Conservation (phyloP, 2,888 invertebrate genomes). For the Alcis repandata region DNA sequence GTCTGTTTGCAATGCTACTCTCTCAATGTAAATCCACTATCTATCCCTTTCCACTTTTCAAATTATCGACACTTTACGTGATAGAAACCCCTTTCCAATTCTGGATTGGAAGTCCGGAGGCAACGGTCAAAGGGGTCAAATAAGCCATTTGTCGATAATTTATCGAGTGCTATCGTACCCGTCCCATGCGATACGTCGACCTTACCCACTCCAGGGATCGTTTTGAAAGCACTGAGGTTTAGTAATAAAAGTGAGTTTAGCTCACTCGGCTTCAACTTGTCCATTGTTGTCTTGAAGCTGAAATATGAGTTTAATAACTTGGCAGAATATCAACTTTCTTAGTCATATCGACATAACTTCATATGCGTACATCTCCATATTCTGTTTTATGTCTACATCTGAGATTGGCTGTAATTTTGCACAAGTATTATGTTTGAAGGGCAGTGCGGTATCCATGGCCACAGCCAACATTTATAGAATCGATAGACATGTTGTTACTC, state of each 20-base stretch:
- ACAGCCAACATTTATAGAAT: conserved; percentile 37
- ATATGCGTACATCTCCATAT: conserved; percentile 12
- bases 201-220: conserved; percentile 45
- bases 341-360: conserved; percentile 26
- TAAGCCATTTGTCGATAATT: conserved; percentile 51
- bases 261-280: conserved; percentile 17
- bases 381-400: conserved; percentile 25
- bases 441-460: conserved; percentile 31
- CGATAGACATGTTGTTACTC: conserved; percentile 39
- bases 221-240: conserved; percentile 35
- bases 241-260: conserved; percentile 16
- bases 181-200: conserved; percentile 42
- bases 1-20: conserved; percentile 8
- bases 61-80: conserved; percentile 34
- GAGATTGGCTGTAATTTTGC: conserved; percentile 27
- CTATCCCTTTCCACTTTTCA: conserved; percentile 23
- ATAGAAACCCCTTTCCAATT: conserved; percentile 36
- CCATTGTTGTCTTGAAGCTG: conserved; percentile 26
- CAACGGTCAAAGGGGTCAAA: conserved; percentile 48
- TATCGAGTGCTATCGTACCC: conserved; percentile 35
- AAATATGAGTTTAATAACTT: conserved; percentile 26
- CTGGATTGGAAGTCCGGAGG: conserved; percentile 34
- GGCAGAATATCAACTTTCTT: conserved; percentile 29
- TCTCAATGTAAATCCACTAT: conserved; percentile 24
- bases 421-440: conserved; percentile 29